Percentiles rank a stretch among this genome's conserved stretches.
Evolutionary conservation across 2,888 invertebrate genomes (phyloP).

Genomic region (Drosophila austrosaltans): DNA sequence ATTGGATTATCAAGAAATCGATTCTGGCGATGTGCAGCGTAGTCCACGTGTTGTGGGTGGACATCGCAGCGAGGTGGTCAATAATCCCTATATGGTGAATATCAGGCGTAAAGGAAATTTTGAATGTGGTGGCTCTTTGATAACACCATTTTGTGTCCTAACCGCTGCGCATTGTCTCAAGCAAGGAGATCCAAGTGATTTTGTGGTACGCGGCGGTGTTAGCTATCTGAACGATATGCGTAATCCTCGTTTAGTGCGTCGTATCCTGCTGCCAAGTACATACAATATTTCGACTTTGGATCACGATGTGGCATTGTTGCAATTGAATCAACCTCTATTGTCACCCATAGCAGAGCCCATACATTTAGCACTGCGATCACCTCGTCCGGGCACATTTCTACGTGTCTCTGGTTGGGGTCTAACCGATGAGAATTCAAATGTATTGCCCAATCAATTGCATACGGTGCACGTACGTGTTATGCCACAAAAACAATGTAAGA

Average conservation of each 20-base stretch:
- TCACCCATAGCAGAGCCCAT: constrained; percentile 56
- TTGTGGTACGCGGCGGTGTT: constrained; percentile 72
- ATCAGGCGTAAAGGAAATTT: constrained; percentile 67
- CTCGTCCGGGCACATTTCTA: constrained; percentile 53
- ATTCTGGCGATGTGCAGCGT: constrained; percentile 18
- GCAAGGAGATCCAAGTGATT: constrained; percentile 47
- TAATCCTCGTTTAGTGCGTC: constrained; percentile 54
- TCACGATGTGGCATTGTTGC: constrained; percentile 74
- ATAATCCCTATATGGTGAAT: constrained; percentile 75
- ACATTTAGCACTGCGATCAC: constrained; percentile 43
- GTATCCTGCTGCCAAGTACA: constrained; percentile 54
- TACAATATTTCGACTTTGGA: constrained; percentile 66
- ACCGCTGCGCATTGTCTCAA: constrained; percentile 80
- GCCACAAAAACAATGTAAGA: constrained; percentile 49
- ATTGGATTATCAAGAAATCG: neutral
- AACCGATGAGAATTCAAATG: constrained; percentile 50
- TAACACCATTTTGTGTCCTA: constrained; percentile 72
- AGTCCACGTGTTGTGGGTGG: constrained; percentile 79
- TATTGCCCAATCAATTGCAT: constrained; percentile 69
- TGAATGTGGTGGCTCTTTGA: constrained; percentile 79
- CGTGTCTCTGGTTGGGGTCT: constrained; percentile 78
- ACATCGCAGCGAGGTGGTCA: constrained; percentile 45
- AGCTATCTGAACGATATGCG: constrained; percentile 63
- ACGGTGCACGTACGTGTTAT: constrained; percentile 70
- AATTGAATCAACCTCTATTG: constrained; percentile 56